These are phyloP conservation scores for Rhinatrema bivittatum DNA, from an alignment of 2,797 vertebrate genomes.

Conservation along the genomic window DNA sequence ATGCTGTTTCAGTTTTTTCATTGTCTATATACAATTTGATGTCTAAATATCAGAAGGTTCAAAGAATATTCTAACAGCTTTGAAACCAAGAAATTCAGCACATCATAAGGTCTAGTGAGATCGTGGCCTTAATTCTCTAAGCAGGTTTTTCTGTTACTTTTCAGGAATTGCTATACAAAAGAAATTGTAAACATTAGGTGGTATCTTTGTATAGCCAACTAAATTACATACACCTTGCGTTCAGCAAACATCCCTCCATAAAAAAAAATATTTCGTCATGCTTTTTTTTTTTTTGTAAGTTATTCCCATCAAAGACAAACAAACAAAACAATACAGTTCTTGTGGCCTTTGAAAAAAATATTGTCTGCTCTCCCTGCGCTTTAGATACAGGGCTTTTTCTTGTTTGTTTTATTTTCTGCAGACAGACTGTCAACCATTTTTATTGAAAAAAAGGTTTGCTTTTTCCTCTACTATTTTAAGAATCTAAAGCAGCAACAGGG, in stretches of 20 bases:
- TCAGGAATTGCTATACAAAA: too few relatives aligned
- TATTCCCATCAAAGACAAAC: slow-evolving; percentile 19
- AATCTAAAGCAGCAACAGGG: slow-evolving; percentile 82
- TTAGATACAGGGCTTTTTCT: slow-evolving; percentile 42
- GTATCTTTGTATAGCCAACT: too few relatives aligned
- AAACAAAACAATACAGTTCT: slow-evolving; percentile 54
- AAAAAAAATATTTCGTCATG: too few relatives aligned
- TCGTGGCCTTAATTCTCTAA: too few relatives aligned
- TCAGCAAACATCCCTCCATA: too few relatives aligned
- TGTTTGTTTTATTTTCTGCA: slow-evolving; percentile 41
- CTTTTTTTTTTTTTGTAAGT: slow-evolving; percentile 14
- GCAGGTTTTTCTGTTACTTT: too few relatives aligned
- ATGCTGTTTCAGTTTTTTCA: slow-evolving; percentile 55
- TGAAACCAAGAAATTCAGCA: slow-evolving; percentile 24
- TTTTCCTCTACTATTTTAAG: slow-evolving; percentile 58
- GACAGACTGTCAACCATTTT: too few relatives aligned
- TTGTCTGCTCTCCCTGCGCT: slow-evolving; percentile 50
- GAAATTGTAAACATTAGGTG: too few relatives aligned
- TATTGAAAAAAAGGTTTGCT: slow-evolving; percentile 43
- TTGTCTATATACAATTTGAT: slow-evolving; percentile 56
- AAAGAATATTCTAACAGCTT: slow-evolving; percentile 31
- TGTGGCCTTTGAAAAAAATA: slow-evolving; percentile 64
- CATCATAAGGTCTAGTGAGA: too few relatives aligned
- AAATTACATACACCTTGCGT: too few relatives aligned
- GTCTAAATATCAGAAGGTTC: slow-evolving; percentile 43